Base-by-base conservation (phyloP, 2,113 vertebrate species). In the Seriola quinqueradiata region DNA sequence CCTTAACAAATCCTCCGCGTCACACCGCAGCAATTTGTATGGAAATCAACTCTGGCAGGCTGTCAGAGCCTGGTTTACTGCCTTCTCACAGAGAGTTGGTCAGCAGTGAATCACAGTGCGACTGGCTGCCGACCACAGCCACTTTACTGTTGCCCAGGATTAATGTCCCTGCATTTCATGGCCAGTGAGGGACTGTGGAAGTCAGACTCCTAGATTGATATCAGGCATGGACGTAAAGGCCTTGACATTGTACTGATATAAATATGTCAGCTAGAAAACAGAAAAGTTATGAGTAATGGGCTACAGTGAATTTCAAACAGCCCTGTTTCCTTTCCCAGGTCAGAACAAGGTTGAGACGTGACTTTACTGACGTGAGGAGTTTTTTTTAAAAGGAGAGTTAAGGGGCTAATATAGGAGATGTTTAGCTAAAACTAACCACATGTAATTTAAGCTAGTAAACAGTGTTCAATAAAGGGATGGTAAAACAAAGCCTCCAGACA, bases 191-290 rank as follows among this genome's bases (percentile, higher is more conserved):
- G 88, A 83, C 89, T 65, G 80, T 74, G 70, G 59, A 77, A 89
- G 90, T 85, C 81, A 77, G 77, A 74, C 71, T 71, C 23, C 19
- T 25, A 72, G 83, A 92, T 83, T 89, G 87, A 93, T 92, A 85
- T 90, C 81, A 50, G 82, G 52, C 80, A 59, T 42, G 71, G 85
- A 84, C 78, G 52, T 61, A 64, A 34, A 81, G 80, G 70, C 84
- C 86, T 87, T 90, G 85, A 93, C 90, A 88, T 86, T 75, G 87
- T 87, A 73, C 75, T 67, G 74, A 77, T 88, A 89, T 93, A 88
- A 90, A 92, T 85, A 82, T 70, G 82, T 85, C 86, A 82, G 70
- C 74, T 34, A 25, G 36, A 28, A 87, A 90, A 80, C 66, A 72
- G 83, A 89, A 77, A 87, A 81, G 72, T 84, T 73, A 64, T 85